Conservation (phyloP, 1,140 invertebrate species). For the Heterodera carotae region DNA sequence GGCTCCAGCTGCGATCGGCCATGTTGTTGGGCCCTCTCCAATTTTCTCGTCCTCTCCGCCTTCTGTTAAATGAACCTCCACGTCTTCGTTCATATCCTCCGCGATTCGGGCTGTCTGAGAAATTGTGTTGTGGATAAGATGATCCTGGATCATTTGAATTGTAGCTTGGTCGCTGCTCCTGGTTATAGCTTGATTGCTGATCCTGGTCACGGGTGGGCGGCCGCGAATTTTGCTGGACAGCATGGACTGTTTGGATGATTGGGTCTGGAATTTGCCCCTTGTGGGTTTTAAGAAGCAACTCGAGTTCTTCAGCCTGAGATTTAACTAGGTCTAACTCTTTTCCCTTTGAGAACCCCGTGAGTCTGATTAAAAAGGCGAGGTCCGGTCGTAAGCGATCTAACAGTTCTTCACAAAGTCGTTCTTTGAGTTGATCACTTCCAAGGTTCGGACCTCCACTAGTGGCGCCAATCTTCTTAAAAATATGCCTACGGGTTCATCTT, state of each 20-base stretch:
- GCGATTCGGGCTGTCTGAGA: not conserved
- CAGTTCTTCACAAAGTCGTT: not conserved
- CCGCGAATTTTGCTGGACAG: not conserved
- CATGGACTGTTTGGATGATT: not conserved
- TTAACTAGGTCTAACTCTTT: conserved; percentile 8
- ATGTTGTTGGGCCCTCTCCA: not conserved
- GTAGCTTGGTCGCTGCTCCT: not conserved
- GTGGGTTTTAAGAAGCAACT: conserved; percentile 8
- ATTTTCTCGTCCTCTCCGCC: not conserved
- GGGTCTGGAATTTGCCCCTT: conserved; percentile 9
- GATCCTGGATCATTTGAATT: not conserved
- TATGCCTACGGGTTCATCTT: not conserved
- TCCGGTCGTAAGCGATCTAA: not conserved
- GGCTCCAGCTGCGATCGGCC: conserved; percentile 10
- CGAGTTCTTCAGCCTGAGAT: not conserved
- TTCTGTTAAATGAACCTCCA: not conserved
- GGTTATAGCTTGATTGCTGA: not conserved
- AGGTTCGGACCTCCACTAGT: not conserved
- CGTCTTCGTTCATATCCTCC: not conserved
- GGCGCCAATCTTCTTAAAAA: not conserved
- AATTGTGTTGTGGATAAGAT: not conserved
- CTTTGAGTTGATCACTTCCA: not conserved
- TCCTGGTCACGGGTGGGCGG: not conserved
- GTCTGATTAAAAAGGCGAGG: conserved; percentile 2
- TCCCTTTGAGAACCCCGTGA: not conserved